phyloP scores from a whole-genome alignment of 2,797 vertebrate species.

The Melanogrammus aeglefinus region DNA sequence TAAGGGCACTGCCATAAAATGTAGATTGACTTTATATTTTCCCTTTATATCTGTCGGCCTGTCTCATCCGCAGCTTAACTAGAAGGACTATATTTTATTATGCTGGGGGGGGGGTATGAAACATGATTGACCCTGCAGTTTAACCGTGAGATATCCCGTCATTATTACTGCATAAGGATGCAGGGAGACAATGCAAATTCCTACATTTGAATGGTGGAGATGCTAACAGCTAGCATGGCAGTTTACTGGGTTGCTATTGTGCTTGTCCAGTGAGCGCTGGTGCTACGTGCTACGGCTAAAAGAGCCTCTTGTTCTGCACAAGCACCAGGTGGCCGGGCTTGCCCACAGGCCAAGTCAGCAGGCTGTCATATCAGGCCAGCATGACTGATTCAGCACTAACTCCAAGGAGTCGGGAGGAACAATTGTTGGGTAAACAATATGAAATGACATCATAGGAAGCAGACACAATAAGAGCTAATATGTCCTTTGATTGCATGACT shows the following conservation, averaged over 20 bases:
- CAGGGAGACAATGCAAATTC: not conserved
- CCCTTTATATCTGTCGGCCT: not conserved
- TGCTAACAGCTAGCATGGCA: slow-evolving; percentile 31
- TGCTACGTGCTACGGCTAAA: slow-evolving; percentile 54
- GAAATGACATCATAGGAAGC: slow-evolving; percentile 7
- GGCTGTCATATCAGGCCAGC: slow-evolving; percentile 50
- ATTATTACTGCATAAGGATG: not conserved
- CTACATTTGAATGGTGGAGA: slow-evolving; percentile 42
- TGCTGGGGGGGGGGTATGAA: not conserved
- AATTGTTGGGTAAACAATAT: not conserved
- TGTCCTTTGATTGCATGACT: not conserved
- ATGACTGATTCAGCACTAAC: slow-evolving; percentile 41
- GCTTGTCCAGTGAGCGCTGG: slow-evolving; percentile 52
- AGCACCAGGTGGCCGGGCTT: slow-evolving; percentile 55
- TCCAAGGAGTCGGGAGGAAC: slow-evolving; percentile 12
- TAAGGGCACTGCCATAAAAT: not conserved
- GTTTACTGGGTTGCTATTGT: slow-evolving; percentile 56
- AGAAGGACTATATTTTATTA: not conserved
- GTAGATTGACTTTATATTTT: not conserved
- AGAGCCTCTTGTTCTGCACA: slow-evolving; percentile 57
- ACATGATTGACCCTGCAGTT: not conserved
- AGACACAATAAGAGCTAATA: not conserved
- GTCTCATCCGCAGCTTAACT: not conserved
- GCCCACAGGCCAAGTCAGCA: slow-evolving; percentile 43
- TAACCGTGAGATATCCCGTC: not conserved